These are phyloP conservation scores for Cygnus atratus DNA, from an alignment of 2,113 vertebrate genomes.

Conservation along the genomic window DNA sequence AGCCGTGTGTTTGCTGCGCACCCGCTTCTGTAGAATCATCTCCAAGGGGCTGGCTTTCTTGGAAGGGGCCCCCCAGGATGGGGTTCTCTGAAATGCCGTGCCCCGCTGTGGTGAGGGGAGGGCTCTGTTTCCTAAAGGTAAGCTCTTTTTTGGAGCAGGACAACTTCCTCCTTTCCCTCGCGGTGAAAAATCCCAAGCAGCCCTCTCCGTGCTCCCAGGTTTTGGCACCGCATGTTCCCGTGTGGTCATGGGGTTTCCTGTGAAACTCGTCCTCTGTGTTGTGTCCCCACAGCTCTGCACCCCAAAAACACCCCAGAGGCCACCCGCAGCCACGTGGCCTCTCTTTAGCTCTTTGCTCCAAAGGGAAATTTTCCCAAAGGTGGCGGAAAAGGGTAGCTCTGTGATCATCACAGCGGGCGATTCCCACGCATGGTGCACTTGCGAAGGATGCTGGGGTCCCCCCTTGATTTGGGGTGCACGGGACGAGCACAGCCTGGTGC, in stretches of 20 bases:
- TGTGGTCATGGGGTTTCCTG: background rate
- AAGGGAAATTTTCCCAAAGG: background rate
- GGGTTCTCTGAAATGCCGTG: accelerated
- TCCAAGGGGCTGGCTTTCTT: background rate
- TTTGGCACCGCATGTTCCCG: background rate
- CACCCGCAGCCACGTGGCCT: too few relatives aligned
- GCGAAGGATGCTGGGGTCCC: too few relatives aligned
- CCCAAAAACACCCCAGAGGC: background rate
- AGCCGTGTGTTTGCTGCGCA: background rate
- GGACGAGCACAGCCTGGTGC: too few relatives aligned
- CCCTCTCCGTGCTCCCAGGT: accelerated
- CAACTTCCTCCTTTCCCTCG: background rate
- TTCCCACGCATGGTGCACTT: too few relatives aligned
- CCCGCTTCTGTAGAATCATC: background rate
- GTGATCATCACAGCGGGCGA: too few relatives aligned
- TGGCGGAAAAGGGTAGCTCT: background rate
- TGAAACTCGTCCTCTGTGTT: background rate
- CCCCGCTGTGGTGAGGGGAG: background rate
- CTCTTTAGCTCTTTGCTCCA: background rate
- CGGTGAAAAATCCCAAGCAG: background rate
- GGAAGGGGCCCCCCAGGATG: background rate
- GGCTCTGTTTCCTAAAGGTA: background rate
- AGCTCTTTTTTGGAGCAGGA: accelerated
- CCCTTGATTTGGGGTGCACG: too few relatives aligned
- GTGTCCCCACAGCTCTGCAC: background rate